Conservation (phyloP, 2,113 vertebrate genomes). For the Megalops atlanticus region DNA sequence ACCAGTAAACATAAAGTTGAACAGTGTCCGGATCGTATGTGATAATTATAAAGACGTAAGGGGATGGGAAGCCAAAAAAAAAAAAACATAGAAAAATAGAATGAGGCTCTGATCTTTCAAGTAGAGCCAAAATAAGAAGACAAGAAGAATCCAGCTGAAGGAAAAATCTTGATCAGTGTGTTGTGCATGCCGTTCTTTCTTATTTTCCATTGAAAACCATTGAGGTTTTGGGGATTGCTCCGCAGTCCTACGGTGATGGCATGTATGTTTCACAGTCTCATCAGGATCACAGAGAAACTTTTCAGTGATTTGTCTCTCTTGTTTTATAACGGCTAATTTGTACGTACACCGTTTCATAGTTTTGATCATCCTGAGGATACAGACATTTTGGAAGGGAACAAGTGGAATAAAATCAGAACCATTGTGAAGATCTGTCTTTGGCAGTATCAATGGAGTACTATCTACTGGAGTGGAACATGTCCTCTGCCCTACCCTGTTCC, state of each 20-base stretch:
- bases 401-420: neutral
- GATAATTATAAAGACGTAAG: slow-evolving; percentile 59
- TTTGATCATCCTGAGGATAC: neutral
- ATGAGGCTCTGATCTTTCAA: neutral
- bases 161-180: neutral
- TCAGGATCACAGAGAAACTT: neutral
- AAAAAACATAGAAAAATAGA: neutral
- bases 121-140: neutral
- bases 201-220: neutral
- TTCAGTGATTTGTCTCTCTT: neutral
- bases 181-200: neutral
- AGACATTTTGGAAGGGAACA: neutral
- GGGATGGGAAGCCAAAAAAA: slow-evolving; percentile 63
- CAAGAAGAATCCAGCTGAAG: neutral
- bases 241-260: too few relatives aligned
- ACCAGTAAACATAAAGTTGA: slow-evolving; percentile 26
- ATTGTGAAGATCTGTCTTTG: neutral
- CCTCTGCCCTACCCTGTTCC: neutral
- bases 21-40: slow-evolving; percentile 53
- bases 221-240: neutral
- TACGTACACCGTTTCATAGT: neutral
- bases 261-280: too few relatives aligned
- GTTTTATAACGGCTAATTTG: neutral
- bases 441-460: neutral
- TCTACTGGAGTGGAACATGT: neutral